Percentiles rank a stretch among this genome's conserved stretches.
phyloP scores from a whole-genome alignment of 1,140 invertebrate species.

The Acromyrmex heyeri region DNA sequence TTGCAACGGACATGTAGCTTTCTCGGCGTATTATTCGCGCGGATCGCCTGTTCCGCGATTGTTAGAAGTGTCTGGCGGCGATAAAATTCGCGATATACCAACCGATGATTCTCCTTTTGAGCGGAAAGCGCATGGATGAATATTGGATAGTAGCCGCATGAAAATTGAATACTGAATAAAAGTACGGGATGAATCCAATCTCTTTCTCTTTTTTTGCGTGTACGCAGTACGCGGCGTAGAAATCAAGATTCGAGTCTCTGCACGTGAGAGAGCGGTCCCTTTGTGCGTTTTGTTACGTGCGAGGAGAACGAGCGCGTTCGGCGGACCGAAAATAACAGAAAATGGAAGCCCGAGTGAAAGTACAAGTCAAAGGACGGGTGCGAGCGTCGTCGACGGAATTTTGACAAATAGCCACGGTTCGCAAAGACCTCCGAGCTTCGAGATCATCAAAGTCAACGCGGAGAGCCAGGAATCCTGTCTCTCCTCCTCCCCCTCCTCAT shows the following conservation, averaged over 20 bases:
- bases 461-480: neutral
- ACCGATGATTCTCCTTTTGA: conserved; percentile 31
- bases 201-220: neutral
- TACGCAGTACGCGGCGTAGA: conserved; percentile 4
- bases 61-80: conserved; percentile 33
- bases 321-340: conserved; percentile 70
- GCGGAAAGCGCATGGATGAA: neutral
- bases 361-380: conserved; percentile 14
- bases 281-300: conserved; percentile 34
- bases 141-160: neutral
- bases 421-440: neutral
- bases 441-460: neutral
- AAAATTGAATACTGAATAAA: conserved; percentile 54
- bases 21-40: conserved; percentile 35
- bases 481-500: too few species aligned
- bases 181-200: conserved; percentile 18
- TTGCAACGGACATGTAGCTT: conserved; percentile 25
- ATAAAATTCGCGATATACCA: conserved; percentile 42
- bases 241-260: conserved; percentile 48
- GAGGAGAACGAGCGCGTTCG: conserved; percentile 62
- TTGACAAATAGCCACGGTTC: neutral
- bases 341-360: conserved; percentile 50
- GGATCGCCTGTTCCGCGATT: conserved; percentile 27
- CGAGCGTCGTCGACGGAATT: neutral
- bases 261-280: conserved; percentile 34